Base-by-base conservation (phyloP, 1,140 invertebrate species). In the Trigoniulus corallinus region DNA sequence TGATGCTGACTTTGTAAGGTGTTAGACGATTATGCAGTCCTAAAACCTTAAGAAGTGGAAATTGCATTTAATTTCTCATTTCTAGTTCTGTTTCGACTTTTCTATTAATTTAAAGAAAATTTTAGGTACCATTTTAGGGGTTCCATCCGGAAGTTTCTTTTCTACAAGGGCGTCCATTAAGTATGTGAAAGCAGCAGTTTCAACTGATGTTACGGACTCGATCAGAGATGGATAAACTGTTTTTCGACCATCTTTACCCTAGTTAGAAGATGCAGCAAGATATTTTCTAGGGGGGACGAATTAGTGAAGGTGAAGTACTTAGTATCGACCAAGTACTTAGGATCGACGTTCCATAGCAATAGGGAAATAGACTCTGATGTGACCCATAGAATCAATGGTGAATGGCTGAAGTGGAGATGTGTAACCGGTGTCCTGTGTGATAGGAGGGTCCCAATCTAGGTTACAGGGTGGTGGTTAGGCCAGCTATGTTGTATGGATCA, bases 1-100 rank as follows among this genome's bases (percentile, higher is more conserved):
- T 67, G 66, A 82, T 78, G 39, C 72, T 72, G 42, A 78, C 72
- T 72, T 81, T 82, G 57, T 79, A 84, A 1, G 84, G 83, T 13
- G 80, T 72, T 51, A 86, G 64, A 63, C 75, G 77, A 46, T 77
- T 73, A 62, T 85, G 79, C 21, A 87, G 69, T 50, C 72, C 69
- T 12, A 83, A 60, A 20, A 70, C 49, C 42, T 44, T 7, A 4
- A 44, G 21, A 21, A 44, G 4, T 7, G 12, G 4, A 7, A 44
- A 44, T 20, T 44, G 42, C 18, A 7, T 10, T 7, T 7, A 44
- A 44, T 24, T 4, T 21, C 12, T 44, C 42, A 7, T 10, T 4
- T 44, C 42, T 4, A 44, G 21, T 18, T 44, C 42, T 18, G 24
- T 44, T 44, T 18, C 37, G 18, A 18, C 12, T 13, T 39, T 39